These are phyloP conservation scores for Typhlomys cinereus DNA, from an alignment of 2,113 vertebrate genomes.

Conservation along the genomic window DNA sequence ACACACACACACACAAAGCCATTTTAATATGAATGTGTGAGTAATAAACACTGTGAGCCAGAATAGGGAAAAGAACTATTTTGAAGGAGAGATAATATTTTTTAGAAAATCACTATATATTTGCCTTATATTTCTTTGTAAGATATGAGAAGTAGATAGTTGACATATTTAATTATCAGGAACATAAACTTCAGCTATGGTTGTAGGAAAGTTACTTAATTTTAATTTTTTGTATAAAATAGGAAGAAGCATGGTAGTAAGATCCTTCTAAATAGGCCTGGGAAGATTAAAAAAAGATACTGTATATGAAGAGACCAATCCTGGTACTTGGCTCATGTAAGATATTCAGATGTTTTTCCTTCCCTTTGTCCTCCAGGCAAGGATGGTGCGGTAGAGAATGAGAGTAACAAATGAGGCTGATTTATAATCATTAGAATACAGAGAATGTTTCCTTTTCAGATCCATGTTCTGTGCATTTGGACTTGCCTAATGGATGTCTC, in stretches of 20 bases:
- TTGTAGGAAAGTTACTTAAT: neutral
- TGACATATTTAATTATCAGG: neutral
- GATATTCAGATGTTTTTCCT: neutral
- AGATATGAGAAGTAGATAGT: neutral
- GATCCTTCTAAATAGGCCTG: neutral
- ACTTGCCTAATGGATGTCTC: neutral
- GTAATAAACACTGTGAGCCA: neutral
- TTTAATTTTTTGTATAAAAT: neutral
- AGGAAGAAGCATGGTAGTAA: neutral
- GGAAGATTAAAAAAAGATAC: neutral
- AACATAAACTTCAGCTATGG: neutral
- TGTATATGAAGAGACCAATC: neutral
- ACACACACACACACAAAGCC: no score
- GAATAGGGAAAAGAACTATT: conserved; percentile 13
- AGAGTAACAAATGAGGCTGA: neutral
- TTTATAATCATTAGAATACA: neutral
- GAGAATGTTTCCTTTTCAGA: neutral
- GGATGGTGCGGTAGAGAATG: neutral
- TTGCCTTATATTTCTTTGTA: neutral
- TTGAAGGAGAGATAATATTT: neutral
- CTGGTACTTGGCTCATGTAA: neutral
- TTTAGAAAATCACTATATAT: neutral
- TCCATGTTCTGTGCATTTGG: neutral
- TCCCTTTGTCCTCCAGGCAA: neutral
- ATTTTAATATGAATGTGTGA: neutral